Conservation (phyloP, 1,140 invertebrate species). For the Neelides sp. region DNA sequence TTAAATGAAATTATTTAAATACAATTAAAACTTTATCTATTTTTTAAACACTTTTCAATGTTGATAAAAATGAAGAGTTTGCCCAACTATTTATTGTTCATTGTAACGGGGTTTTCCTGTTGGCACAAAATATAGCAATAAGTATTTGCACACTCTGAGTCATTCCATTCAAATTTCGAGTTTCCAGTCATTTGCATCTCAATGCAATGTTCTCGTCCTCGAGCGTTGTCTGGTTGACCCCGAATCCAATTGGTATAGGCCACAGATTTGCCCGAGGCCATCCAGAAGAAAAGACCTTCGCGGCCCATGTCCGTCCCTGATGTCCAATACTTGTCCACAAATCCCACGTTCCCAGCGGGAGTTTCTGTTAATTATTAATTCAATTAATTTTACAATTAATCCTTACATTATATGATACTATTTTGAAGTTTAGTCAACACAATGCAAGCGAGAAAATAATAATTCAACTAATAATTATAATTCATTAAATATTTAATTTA, state of each 20-base stretch:
- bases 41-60: too few species aligned
- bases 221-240: constrained; percentile 15
- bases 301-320: constrained; percentile 14
- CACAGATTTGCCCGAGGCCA: constrained; percentile 9
- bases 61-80: too few species aligned
- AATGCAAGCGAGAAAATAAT: too few species aligned
- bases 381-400: not conserved
- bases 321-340: constrained; percentile 13
- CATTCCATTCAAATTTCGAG: constrained; percentile 9
- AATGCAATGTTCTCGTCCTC: constrained; percentile 10
- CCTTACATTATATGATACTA: too few species aligned
- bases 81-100: too few species aligned
- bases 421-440: too few species aligned
- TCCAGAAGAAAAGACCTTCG: constrained; percentile 16
- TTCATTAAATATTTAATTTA: not conserved
- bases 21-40: too few species aligned
- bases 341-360: not conserved
- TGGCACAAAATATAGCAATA: constrained; percentile 11
- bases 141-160: constrained; percentile 5
- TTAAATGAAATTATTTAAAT: too few species aligned
- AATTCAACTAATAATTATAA: not conserved
- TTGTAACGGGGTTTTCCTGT: too few species aligned
- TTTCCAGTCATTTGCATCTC: constrained; percentile 5
- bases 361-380: not conserved
- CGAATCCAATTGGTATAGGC: constrained; percentile 7